Conservation (phyloP, 2,888 invertebrate species). For the Platycnemis pennipes region DNA sequence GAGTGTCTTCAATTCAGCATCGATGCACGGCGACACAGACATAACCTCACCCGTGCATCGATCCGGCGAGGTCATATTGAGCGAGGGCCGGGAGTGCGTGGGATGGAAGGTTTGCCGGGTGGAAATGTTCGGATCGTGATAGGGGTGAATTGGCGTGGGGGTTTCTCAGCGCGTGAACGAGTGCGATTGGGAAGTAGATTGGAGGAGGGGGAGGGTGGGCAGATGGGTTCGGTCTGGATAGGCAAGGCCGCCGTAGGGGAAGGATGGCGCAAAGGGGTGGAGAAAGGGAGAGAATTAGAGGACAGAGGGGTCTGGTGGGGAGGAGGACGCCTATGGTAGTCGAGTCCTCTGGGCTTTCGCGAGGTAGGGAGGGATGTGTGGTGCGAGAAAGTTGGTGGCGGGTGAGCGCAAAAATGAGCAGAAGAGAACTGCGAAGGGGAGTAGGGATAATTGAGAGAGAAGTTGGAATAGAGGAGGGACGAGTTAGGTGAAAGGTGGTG, state of each 20-base stretch:
- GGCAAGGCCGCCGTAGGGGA: not conserved
- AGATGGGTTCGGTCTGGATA: not conserved
- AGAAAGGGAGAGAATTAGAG: not conserved
- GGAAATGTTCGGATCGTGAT: not conserved
- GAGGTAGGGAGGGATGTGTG: not conserved
- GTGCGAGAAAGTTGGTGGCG: not conserved
- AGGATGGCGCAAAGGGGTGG: not conserved
- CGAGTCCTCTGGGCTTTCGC: not conserved
- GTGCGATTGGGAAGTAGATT: not conserved
- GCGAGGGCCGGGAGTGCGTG: not conserved
- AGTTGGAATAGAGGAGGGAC: not conserved
- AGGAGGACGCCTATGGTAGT: not conserved
- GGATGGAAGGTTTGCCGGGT: not conserved
- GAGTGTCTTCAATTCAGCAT: too few species aligned
- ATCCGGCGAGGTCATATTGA: not conserved
- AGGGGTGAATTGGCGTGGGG: not conserved
- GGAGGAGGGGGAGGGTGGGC: not conserved
- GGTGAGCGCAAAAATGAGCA: not conserved
- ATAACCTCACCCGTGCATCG: too few species aligned
- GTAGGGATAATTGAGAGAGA: not conserved
- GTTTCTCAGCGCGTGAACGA: conserved; percentile 23
- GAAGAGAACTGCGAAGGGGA: not conserved
- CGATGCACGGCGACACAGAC: too few species aligned
- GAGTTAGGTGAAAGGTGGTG: not conserved
- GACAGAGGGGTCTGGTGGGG: not conserved